Base-by-base conservation (phyloP, 2,797 vertebrate genomes). In the Microctenopoma lineatum region DNA sequence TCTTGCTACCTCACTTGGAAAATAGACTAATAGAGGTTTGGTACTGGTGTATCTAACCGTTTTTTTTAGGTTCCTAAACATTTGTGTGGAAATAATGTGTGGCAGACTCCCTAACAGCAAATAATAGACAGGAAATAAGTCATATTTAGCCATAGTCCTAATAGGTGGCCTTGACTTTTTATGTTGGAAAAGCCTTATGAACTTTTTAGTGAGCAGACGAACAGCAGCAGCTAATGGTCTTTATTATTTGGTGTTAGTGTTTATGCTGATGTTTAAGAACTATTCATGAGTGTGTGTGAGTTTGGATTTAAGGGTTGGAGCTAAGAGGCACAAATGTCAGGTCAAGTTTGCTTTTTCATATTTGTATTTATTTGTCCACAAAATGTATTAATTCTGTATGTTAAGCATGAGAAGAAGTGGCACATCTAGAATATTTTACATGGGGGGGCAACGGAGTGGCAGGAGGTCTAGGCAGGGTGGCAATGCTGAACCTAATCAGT, bases 171-270 rank as follows among this genome's bases (percentile, higher is more conserved):
- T 63, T 51, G 13, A 55, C 64, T 66, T 70, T 39, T 25, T 75
- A 29, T 13, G n/a, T 39, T 47, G 53, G 51, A 44, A 59, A 63
- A 75, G 53, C 48, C 41, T 60, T 15, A 51, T 27, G 46, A 3
- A 36, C 55, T 81, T 61, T 83, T 75, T 42, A 34, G 48, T 38
- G 53, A 48, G 57, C 46, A 65, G 58, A 68, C 59, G 46, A 79
- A 66, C 59, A 71, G 68, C 50, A 66, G 66, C 55, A 66, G 54
- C 51, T 82, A 70, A 60, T 57, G 39, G 57, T 45, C 70, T 73
- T 68, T 45, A 42, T 66, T 68, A 67, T 73, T 61, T 68, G 52
- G 54, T 54, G 53, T 59, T 36, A 78, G 52, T 21, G 48, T 70
- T 72, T 48, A 64, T 59, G 41, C 53, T 68, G 39, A 36, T 38